A percentile compares a stretch with the other conserved stretches of the same genome.
Evolutionary conservation across 2,113 vertebrate genomes (phyloP).

Genomic region (Fulica atra): DNA sequence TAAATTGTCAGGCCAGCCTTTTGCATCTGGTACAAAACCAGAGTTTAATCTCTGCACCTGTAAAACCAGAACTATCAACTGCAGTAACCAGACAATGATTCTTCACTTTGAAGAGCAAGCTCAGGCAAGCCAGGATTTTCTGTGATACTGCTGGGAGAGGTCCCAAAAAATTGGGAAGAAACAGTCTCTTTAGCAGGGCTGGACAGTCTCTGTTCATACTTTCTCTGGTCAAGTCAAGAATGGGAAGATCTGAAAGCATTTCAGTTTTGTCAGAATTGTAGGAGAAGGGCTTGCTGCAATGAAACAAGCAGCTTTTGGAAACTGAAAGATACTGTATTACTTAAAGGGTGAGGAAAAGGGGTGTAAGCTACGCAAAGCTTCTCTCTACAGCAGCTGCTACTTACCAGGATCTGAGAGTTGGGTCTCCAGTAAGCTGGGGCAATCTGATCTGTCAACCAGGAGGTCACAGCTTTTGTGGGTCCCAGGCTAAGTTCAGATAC

Average conservation of each 20-base stretch:
- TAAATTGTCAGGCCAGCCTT: neutral
- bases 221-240: neutral
- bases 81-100: neutral
- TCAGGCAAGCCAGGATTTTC: neutral
- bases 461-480: slow-evolving; percentile 95
- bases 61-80: neutral
- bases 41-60: neutral
- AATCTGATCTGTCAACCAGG: slow-evolving; percentile 99
- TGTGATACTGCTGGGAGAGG: neutral
- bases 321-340: neutral
- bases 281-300: neutral
- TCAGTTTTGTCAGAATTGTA: neutral
- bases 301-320: neutral
- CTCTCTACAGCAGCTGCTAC: neutral
- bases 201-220: neutral
- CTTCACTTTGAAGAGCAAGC: neutral
- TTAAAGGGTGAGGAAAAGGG: neutral
- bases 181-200: neutral
- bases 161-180: neutral
- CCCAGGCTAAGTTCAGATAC: slow-evolving; percentile 96
- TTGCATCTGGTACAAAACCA: neutral
- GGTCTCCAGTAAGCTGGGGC: slow-evolving; percentile 97
- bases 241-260: neutral
- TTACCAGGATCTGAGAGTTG: slow-evolving; percentile 94
- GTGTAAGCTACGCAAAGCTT: neutral